Evolutionary conservation across 2,888 invertebrate genomes (phyloP).

Genomic region (Nephrotoma flavescens): DNA sequence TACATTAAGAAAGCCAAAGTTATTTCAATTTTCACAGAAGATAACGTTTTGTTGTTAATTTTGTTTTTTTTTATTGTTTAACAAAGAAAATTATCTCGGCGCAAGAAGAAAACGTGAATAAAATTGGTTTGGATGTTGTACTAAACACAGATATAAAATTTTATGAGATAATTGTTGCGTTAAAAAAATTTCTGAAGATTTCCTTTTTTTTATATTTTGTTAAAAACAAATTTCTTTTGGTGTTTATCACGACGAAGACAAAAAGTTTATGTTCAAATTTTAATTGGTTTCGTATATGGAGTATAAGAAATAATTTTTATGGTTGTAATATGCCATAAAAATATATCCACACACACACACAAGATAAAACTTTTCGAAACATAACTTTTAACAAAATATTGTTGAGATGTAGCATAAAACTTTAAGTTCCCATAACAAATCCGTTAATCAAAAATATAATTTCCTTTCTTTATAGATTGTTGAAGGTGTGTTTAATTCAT

Average conservation of each 20-base stretch:
- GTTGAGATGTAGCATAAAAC: background rate
- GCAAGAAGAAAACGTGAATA: background rate
- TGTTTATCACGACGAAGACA: background rate
- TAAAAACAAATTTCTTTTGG: background rate
- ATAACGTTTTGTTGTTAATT: background rate
- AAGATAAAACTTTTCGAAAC: background rate
- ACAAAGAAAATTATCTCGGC: background rate
- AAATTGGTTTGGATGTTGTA: background rate
- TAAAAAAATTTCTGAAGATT: background rate
- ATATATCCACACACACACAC: background rate
- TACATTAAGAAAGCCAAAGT: background rate
- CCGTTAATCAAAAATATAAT: background rate
- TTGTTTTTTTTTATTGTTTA: background rate
- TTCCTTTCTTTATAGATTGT: background rate
- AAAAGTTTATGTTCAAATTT: background rate
- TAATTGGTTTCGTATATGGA: background rate
- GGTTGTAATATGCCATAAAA: background rate
- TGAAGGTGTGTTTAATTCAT: background rate
- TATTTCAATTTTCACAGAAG: background rate
- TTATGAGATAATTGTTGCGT: background rate
- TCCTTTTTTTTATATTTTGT: background rate
- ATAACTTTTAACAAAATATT: background rate
- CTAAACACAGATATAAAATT: background rate
- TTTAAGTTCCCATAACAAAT: background rate
- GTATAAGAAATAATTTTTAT: background rate